Base-by-base conservation (phyloP, 2,888 invertebrate genomes). In the Cyclophora albipunctata region DNA sequence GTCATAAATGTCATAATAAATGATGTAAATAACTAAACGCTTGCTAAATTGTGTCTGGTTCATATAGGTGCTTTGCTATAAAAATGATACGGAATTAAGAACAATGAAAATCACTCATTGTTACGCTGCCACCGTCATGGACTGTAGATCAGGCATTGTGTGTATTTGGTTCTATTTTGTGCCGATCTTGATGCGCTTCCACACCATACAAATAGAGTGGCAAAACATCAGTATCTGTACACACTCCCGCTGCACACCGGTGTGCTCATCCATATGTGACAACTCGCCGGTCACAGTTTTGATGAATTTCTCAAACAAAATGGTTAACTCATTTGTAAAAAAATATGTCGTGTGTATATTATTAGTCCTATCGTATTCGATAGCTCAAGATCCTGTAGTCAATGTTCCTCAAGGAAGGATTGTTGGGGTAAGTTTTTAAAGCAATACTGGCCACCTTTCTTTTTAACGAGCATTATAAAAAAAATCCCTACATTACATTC, bases 401-500 rank as follows among this genome's bases (percentile, higher is more conserved):
- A 84, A 82, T 62, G 72, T 91, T 53, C 83, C 87, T 40, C 91
- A 91, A 78, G 92, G 92, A 55, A 76, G 90, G 46, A 73, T 92
- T 45, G 84, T 90, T 56, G 92, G 92, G 75, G 92, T 92, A 81
- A 89, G 90, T 81, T 7, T 42, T 40, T 4, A 40, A 40, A 20
- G 20, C 20, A 20, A 20, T 20, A 20, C 20, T 20, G 20, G 2
- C 1, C 20, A 20, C 20, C 20, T 20, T 20, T 40, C 53, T 50
- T n/a, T n/a, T 33, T 6, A 40, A 43, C 35, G 6, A 5, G 33
- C 43, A 6, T 46, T 20, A 4, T 3, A 3, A 40, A 40, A 5
- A 40, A 40, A 40, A 0, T 40, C 40, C 42, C 7, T 42, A 42
- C 40, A 7, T 40, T 3, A 3, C 5, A 40, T 40, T 40, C 7